Conservation (phyloP, 2,113 vertebrate species). For the Carlito syrichta region DNA sequence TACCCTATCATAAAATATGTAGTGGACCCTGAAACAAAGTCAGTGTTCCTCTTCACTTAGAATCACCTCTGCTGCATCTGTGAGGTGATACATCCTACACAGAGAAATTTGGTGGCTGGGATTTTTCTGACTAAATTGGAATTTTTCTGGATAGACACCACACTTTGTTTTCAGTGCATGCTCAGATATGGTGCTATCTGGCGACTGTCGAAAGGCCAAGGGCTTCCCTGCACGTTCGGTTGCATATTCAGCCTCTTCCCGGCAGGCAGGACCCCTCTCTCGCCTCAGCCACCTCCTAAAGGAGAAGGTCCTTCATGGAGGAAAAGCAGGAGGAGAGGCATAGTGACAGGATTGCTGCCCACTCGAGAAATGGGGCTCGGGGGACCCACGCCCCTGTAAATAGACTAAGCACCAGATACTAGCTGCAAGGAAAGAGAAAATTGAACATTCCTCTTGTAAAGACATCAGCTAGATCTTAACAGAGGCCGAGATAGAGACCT, state of each 20-base stretch:
- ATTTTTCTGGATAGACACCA: not conserved
- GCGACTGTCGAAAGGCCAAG: not conserved
- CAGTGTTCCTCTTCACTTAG: conserved; percentile 45
- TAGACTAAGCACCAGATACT: not conserved
- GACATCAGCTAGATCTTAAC: not conserved
- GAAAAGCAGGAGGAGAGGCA: not conserved
- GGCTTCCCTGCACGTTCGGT: not conserved
- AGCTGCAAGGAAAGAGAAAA: not conserved
- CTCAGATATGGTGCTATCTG: not conserved
- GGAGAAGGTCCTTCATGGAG: not conserved
- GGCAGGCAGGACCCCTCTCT: not conserved
- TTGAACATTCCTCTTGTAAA: not conserved
- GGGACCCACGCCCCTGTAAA: not conserved
- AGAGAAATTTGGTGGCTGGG: not conserved
- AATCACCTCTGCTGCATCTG: not conserved
- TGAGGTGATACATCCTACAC: conserved; percentile 20
- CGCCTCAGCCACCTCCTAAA: not conserved
- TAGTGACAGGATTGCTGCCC: not conserved
- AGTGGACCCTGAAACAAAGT: conserved; percentile 53
- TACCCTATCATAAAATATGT: conserved; percentile 52
- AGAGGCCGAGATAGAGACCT: not conserved
- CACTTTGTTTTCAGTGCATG: not conserved
- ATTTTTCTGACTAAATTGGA: conserved; percentile 33
- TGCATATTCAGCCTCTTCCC: not conserved
- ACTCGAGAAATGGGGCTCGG: not conserved